These are phyloP conservation scores for Enchytraeus crypticus DNA, from an alignment of 2,888 invertebrate species.

Conservation along the genomic window DNA sequence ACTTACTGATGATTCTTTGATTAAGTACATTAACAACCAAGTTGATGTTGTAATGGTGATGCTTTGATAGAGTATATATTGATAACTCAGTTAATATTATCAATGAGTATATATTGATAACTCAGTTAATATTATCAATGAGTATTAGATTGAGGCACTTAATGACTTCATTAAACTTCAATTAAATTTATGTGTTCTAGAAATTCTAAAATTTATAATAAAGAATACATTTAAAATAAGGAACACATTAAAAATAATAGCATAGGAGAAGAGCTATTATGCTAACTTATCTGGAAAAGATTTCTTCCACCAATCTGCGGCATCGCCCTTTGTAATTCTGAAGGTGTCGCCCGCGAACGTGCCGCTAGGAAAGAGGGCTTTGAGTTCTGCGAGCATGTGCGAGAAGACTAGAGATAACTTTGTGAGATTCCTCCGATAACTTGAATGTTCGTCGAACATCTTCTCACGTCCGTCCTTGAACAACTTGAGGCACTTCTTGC, in stretches of 20 bases:
- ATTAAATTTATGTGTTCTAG: not conserved
- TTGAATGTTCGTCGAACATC: slow-evolving; percentile 94
- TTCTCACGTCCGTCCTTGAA: slow-evolving; percentile 98
- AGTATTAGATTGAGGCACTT: not conserved
- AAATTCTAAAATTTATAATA: not conserved
- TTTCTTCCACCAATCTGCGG: slow-evolving; percentile 92
- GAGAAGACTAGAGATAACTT: slow-evolving; percentile 97
- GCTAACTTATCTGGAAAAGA: slow-evolving; percentile 90
- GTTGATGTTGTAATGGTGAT: too few species aligned
- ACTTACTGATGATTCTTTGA: too few species aligned
- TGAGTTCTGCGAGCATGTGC: slow-evolving; percentile 97
- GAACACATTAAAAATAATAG: too few species aligned
- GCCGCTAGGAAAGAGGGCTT: slow-evolving; percentile 94
- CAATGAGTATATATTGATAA: too few species aligned
- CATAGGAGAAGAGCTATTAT: too few species aligned
- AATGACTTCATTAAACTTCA: not conserved
- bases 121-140: too few species aligned
- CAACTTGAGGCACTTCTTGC: slow-evolving; percentile 94
- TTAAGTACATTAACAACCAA: too few species aligned
- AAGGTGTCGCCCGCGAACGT: slow-evolving; percentile 93
- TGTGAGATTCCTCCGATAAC: slow-evolving; percentile 86
- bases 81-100: too few species aligned
- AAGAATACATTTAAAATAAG: not conserved
- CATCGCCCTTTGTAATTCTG: slow-evolving; percentile 97
- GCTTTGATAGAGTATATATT: too few species aligned